These are phyloP conservation scores for Heliconius hortense DNA, from an alignment of 2,888 invertebrate genomes.

Conservation along the genomic window DNA sequence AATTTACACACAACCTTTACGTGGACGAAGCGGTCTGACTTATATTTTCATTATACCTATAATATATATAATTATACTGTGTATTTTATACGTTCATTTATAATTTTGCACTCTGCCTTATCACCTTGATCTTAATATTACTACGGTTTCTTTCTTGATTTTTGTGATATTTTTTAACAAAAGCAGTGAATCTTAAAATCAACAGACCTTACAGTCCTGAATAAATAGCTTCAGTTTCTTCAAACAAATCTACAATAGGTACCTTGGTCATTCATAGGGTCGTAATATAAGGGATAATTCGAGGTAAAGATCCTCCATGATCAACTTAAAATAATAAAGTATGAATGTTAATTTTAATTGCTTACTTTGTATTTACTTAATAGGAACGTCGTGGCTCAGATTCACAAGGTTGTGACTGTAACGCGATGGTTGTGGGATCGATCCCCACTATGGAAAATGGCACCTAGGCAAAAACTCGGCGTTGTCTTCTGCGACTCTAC, in stretches of 20 bases:
- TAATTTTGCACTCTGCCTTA: neutral
- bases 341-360: conserved; percentile 2
- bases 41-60: neutral
- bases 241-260: conserved; percentile 7
- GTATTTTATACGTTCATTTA: neutral
- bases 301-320: conserved; percentile 13
- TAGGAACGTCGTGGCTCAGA: too few relatives aligned
- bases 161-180: conserved; percentile 7
- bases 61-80: too few relatives aligned
- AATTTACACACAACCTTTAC: too few relatives aligned
- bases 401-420: too few relatives aligned
- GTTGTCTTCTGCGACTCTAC: too few relatives aligned
- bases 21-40: neutral
- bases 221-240: conserved; percentile 20
- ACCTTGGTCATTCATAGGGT: conserved; percentile 7
- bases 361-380: neutral
- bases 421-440: too few relatives aligned
- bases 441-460: too few relatives aligned
- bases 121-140: conserved; percentile 16
- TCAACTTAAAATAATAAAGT: conserved; percentile 16
- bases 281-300: conserved; percentile 9
- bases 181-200: conserved; percentile 16
- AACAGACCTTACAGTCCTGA: conserved; percentile 19
- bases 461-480: too few relatives aligned
- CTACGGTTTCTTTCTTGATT: neutral